Evolutionary conservation across 2,888 invertebrate species (phyloP).

Genomic region (Mamestra brassicae): DNA sequence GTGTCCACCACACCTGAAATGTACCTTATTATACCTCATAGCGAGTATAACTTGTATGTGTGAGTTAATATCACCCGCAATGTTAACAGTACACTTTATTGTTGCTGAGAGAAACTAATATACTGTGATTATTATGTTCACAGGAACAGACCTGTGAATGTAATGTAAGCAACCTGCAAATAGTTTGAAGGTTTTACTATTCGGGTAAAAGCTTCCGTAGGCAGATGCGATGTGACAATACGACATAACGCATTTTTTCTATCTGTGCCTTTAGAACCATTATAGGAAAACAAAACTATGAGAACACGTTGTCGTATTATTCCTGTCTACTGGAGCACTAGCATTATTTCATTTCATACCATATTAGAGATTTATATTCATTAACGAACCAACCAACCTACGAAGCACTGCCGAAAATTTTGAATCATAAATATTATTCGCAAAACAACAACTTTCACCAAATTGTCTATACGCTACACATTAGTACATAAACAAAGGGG

Average conservation of each 20-base stretch:
- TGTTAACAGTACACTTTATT: background rate
- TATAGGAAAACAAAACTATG: background rate
- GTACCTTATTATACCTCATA: background rate
- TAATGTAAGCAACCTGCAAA: background rate
- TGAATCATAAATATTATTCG: slow-evolving; percentile 37
- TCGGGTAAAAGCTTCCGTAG: background rate
- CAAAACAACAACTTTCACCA: slow-evolving; percentile 31
- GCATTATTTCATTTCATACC: background rate
- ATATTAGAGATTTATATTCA: background rate
- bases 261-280: background rate
- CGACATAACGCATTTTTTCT: background rate
- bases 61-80: background rate
- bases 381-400: slow-evolving; percentile 5
- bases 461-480: slow-evolving; percentile 27
- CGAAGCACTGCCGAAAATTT: slow-evolving; percentile 17
- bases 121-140: background rate
- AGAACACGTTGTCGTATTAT: background rate
- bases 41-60: background rate
- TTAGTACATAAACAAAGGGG: slow-evolving; percentile 44
- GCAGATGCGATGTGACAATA: background rate
- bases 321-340: background rate
- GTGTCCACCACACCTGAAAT: background rate
- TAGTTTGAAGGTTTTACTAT: background rate
- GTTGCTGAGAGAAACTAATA: background rate
- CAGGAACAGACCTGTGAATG: background rate